phyloP scores from a whole-genome alignment of 2,797 vertebrate genomes.

The Clarias pachynema region DNA sequence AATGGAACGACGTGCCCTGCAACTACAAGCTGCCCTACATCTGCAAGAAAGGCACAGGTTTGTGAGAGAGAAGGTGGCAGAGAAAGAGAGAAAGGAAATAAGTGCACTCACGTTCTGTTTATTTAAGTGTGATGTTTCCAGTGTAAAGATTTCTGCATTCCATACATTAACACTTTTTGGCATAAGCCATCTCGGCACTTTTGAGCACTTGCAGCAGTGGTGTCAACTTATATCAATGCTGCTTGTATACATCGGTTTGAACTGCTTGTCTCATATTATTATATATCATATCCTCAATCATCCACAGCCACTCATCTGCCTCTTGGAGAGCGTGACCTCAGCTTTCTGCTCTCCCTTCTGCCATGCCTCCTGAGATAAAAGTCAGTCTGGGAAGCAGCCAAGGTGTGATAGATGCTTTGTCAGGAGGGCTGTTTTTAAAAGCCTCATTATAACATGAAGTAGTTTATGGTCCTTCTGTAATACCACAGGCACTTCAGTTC shows the following conservation, averaged over 20 bases:
- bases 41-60: slow-evolving; percentile 98
- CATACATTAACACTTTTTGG: neutral
- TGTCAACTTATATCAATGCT: slow-evolving; percentile 10
- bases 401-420: slow-evolving; percentile 27
- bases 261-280: slow-evolving; percentile 18
- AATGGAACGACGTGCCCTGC: slow-evolving; percentile 97
- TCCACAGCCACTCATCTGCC: slow-evolving; percentile 13
- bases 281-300: slow-evolving; percentile 8
- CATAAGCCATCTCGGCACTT: slow-evolving; percentile 1
- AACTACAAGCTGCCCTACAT: slow-evolving; percentile 98
- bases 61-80: slow-evolving; percentile 23
- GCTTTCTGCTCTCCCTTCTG: slow-evolving; percentile 7
- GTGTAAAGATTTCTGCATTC: neutral
- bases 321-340: slow-evolving; percentile 19
- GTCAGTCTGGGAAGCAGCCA: slow-evolving; percentile 3
- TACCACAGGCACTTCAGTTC: slow-evolving; percentile 24
- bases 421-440: slow-evolving; percentile 27
- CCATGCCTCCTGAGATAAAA: slow-evolving; percentile 16
- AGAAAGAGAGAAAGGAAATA: neutral
- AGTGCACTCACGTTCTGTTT: neutral
- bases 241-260: neutral
- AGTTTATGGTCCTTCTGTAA: slow-evolving; percentile 34
- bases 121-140: neutral
- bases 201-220: neutral
- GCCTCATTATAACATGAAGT: slow-evolving; percentile 31